These are phyloP conservation scores for Mechanitis messenoides DNA, from an alignment of 2,888 invertebrate species.

Conservation along the genomic window DNA sequence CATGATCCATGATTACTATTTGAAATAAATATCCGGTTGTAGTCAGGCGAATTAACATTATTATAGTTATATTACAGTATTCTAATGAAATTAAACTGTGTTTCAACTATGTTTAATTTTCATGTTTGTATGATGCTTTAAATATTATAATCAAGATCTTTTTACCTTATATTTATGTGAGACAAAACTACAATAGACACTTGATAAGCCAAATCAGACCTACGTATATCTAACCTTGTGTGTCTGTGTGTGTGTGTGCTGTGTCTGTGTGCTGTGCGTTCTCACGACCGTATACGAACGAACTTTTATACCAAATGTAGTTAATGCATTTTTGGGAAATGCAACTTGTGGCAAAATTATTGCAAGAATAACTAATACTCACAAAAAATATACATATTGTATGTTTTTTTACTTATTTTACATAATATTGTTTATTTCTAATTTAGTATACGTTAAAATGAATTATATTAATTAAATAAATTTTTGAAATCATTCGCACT, in stretches of 20 bases:
- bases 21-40: too few relatives aligned
- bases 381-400: too few relatives aligned
- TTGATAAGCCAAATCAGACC: slow-evolving; percentile 21
- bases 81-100: too few relatives aligned
- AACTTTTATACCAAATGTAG: slow-evolving; percentile 29
- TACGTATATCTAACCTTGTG: slow-evolving; percentile 26
- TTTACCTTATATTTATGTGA: slow-evolving; percentile 20
- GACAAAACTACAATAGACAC: slow-evolving; percentile 21
- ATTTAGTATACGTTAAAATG: too few relatives aligned
- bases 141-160: slow-evolving; percentile 9
- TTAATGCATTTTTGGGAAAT: slow-evolving; percentile 50
- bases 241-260: slow-evolving; percentile 22
- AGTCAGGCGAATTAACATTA: too few relatives aligned
- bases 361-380: not conserved
- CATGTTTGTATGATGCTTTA: not conserved
- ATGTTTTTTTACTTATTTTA: too few relatives aligned
- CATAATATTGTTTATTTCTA: too few relatives aligned
- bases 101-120: not conserved
- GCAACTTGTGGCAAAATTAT: slow-evolving; percentile 16
- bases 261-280: slow-evolving; percentile 27
- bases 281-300: slow-evolving; percentile 40
- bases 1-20: too few relatives aligned
- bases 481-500: too few relatives aligned
- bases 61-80: too few relatives aligned
- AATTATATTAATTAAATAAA: too few relatives aligned